phyloP scores from a whole-genome alignment of 92 coral and sea anemone species.

The Bergia sp. region DNA sequence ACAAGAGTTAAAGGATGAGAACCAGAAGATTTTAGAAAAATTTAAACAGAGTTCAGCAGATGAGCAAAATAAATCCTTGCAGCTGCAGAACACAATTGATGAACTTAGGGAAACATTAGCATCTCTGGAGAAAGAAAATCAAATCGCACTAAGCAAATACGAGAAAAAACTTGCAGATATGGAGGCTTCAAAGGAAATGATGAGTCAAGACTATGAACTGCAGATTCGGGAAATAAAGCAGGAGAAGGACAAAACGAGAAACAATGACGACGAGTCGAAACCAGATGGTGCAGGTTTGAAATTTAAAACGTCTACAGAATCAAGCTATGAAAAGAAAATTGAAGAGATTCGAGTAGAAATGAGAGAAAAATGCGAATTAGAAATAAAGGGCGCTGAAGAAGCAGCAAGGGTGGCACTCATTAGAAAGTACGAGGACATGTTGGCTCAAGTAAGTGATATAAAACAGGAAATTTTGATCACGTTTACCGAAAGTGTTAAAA shows the following conservation, averaged over 20 bases:
- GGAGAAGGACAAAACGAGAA: conserved; percentile 40
- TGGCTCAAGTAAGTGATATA: conserved; percentile 16
- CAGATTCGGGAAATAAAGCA: conserved; percentile 49
- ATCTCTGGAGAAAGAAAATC: conserved; percentile 53
- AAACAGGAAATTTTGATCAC: conserved; percentile 24
- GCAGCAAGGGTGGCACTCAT: conserved; percentile 4
- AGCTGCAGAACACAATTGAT: conserved; percentile 43
- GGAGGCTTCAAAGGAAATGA: conserved; percentile 38
- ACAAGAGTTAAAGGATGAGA: not conserved
- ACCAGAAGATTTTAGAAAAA: not conserved
- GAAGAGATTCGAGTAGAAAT: conserved; percentile 56
- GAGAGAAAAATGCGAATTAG: conserved; percentile 57
- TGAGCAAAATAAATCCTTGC: not conserved
- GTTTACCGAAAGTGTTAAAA: conserved; percentile 27
- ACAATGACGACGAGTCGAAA: not conserved
- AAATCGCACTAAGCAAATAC: conserved; percentile 43
- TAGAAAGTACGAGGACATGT: conserved; percentile 31
- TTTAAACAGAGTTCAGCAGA: not conserved
- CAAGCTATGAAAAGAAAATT: conserved; percentile 54
- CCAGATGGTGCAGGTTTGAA: not conserved
- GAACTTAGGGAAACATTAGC: conserved; percentile 57
- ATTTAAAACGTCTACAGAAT: not conserved
- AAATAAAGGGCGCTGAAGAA: conserved; percentile 26
- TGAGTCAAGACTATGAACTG: conserved; percentile 41
- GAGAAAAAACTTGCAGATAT: conserved; percentile 45